These are phyloP conservation scores for Parazoanthus swiftii DNA, from an alignment of 92 coral and sea anemone genomes.

Conservation along the genomic window DNA sequence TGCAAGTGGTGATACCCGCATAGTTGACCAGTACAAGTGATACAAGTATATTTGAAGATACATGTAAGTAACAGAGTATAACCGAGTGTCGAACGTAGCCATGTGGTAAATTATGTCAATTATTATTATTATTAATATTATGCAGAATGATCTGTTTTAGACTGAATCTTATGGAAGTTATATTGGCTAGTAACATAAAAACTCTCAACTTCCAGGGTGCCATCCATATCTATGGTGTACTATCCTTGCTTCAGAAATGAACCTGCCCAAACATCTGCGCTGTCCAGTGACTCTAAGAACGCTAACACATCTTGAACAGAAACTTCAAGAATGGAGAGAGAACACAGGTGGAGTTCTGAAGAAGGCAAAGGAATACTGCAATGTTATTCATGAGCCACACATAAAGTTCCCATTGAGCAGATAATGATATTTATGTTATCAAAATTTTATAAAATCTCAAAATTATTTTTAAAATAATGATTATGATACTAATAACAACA, in stretches of 20 bases:
- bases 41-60: too few species aligned
- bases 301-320: neutral
- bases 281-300: neutral
- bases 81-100: too few species aligned
- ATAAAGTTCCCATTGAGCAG: constrained; percentile 12
- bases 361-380: constrained; percentile 26
- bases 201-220: too few species aligned
- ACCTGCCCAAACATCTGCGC: constrained; percentile 2
- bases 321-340: neutral
- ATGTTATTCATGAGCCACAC: constrained; percentile 12
- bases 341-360: neutral
- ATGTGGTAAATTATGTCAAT: too few species aligned
- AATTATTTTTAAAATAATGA: too few species aligned
- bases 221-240: neutral
- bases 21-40: too few species aligned
- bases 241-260: constrained; percentile 2
- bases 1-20: too few species aligned
- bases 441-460: neutral
- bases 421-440: neutral
- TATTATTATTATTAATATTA: too few species aligned
- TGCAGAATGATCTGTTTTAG: too few species aligned
- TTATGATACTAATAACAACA: neutral
- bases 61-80: too few species aligned
- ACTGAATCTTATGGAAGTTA: too few species aligned
- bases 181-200: too few species aligned